Percentiles rank a stretch among this genome's conserved stretches.
phyloP scores from a whole-genome alignment of 2,888 invertebrate species.

The Cephus spinipes region DNA sequence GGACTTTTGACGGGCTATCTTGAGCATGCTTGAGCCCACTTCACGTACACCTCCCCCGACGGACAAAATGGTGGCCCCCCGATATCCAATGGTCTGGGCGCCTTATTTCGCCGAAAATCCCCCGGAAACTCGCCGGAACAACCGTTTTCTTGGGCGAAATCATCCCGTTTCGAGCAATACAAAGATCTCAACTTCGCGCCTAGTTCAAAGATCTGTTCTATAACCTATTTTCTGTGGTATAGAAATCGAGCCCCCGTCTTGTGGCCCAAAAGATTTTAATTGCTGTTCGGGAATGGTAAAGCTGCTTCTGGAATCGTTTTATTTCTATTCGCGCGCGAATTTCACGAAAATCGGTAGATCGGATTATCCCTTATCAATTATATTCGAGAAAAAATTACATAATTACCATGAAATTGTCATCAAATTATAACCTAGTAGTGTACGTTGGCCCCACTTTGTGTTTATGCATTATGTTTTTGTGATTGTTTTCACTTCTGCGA shows the following conservation, averaged over 20 bases:
- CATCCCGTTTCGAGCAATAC: conserved; percentile 27
- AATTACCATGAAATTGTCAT: conserved; percentile 34
- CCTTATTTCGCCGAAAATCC: conserved; percentile 51
- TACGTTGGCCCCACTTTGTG: conserved; percentile 47
- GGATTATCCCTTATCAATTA: not conserved
- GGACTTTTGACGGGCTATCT: conserved; percentile 59
- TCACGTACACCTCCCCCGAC: conserved; percentile 67
- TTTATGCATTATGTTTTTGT: conserved; percentile 51
- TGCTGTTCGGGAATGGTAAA: conserved; percentile 48
- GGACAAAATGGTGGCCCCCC: conserved; percentile 68
- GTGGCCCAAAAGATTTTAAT: conserved; percentile 53
- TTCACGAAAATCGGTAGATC: not conserved
- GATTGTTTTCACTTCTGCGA: conserved; percentile 38
- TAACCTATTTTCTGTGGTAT: conserved; percentile 54
- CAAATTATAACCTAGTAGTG: conserved; percentile 55
- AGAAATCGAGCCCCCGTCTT: conserved; percentile 47
- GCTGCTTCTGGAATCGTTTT: conserved; percentile 31
- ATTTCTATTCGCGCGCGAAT: conserved; percentile 13
- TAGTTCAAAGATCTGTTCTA: conserved; percentile 36
- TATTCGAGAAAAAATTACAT: not conserved
- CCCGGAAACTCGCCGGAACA: conserved; percentile 34
- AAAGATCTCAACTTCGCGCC: conserved; percentile 15
- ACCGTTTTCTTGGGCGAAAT: conserved; percentile 24
- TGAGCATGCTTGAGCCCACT: conserved; percentile 64
- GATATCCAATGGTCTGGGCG: conserved; percentile 57